Evolutionary conservation across 1,140 invertebrate species (phyloP), one percentile per base, ranked within the genome.

Genomic region (Andrena cerasifolii): DNA sequence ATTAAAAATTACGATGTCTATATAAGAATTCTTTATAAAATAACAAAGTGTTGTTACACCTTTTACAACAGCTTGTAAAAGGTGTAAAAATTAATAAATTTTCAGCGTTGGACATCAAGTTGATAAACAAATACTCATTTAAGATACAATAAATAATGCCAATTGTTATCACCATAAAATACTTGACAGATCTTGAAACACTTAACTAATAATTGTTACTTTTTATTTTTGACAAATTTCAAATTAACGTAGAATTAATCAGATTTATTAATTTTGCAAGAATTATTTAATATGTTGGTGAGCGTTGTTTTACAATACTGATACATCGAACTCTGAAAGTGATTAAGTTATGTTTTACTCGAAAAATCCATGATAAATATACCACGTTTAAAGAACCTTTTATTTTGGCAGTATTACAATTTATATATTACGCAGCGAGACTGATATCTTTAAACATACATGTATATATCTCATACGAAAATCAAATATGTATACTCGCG

Each of bases 361-460:
- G n/a, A 6, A 21, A 51, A 51, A 51, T 21, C 8, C 8, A 51
- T 24, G 6, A 51, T 51, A 7, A 21, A 7, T 21, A 18, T 16
- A 49, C 2, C 16, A 3, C 2, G 18, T 49, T 12, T 10, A 49
- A 8, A 36, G 14, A 66, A 66, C 16, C 51, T 66, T 66, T n/a
- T 45, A 63, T 63, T 12, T 47, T 47, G 45, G 45, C 45, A 49
- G 45, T 49, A 49, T 49, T 49, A 49, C 45, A 49, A 3, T 49
- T 18, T 49, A 49, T 18, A 49, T 49, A 14, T 40, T 49, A 49
- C 45, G 45, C 14, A 49, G 45, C 16, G 45, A 49, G 45, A 49
- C 45, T 49, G 45, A 49, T 49, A 49, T 49, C n/a, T 49, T 49
- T 49, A 21, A 28, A 56, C 21, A 56, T 10, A 56, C 12, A 12